Evolutionary conservation across 2,797 vertebrate genomes (phyloP).

Genomic region (Rallus crepitans): DNA sequence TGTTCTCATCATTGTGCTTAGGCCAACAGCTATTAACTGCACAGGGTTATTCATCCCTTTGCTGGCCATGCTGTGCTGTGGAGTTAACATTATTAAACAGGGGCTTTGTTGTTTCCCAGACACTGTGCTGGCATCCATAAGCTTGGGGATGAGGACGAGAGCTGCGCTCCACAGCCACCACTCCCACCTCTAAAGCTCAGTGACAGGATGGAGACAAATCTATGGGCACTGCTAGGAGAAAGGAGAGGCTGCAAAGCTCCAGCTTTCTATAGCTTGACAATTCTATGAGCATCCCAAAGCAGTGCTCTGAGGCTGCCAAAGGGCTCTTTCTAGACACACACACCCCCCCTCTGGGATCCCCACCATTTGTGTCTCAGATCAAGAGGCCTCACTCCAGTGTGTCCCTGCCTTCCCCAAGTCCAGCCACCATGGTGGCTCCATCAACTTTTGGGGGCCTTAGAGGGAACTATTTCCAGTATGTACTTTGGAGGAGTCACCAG

Average conservation of each 20-base stretch:
- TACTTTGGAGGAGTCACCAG: not conserved
- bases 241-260: not conserved
- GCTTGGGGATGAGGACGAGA: not conserved
- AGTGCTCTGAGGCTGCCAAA: fast-evolving
- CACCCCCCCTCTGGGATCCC: not conserved
- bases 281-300: not conserved
- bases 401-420: not conserved
- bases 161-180: not conserved
- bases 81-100: not conserved
- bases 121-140: not conserved
- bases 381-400: not conserved
- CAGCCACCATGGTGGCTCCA: not conserved
- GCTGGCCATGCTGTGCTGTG: fast-evolving
- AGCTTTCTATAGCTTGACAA: not conserved
- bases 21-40: not conserved
- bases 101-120: not conserved
- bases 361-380: not conserved
- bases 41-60: not conserved
- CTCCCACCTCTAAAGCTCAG: not conserved
- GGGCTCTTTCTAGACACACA: not conserved
- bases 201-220: not conserved
- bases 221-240: not conserved
- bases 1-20: not conserved
- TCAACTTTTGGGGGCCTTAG: not conserved
- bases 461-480: not conserved